A percentile compares a stretch with the other conserved stretches of the same genome.
Evolutionary conservation across 2,888 invertebrate species (phyloP).

Genomic region (Drosophila leonis): DNA sequence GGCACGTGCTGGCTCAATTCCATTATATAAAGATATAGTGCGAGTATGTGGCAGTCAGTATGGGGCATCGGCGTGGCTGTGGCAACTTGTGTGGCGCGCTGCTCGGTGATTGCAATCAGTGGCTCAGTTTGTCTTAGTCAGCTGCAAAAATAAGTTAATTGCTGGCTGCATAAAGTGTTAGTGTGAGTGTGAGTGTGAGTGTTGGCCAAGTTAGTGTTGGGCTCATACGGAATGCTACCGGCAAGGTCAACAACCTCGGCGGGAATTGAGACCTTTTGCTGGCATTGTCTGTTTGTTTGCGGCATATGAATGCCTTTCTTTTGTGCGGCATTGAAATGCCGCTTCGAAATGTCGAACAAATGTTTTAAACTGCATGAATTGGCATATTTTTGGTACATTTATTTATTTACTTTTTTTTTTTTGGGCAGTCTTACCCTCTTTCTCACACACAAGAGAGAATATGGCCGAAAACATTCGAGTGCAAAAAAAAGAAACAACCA

Average conservation of each 20-base stretch:
- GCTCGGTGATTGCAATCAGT: conserved; percentile 66
- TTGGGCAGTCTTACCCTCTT: conserved; percentile 31
- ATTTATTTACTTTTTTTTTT: conserved; percentile 42
- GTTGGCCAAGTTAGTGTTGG: conserved; percentile 29
- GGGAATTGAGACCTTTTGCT: conserved; percentile 64
- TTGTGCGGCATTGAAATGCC: conserved; percentile 59
- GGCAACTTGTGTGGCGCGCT: conserved; percentile 67
- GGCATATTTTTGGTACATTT: conserved; percentile 49
- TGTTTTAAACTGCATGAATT: conserved; percentile 81
- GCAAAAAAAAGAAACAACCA: conserved; percentile 23
- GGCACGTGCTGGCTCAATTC: conserved; percentile 46
- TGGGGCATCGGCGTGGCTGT: neutral
- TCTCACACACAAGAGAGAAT: conserved; percentile 1
- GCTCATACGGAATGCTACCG: conserved; percentile 26
- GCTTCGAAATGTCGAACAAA: conserved; percentile 78
- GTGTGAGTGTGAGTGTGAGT: neutral
- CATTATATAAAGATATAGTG: conserved; percentile 19
- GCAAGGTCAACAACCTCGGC: conserved; percentile 70
- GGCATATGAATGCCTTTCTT: conserved; percentile 64
- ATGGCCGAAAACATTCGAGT: conserved; percentile 36
- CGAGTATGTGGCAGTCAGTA: neutral
- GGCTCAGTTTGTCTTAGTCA: conserved; percentile 74
- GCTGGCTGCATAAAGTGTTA: conserved; percentile 39
- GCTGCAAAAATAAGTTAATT: conserved; percentile 76
- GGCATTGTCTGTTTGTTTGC: conserved; percentile 30